Conservation (phyloP, 2,797 vertebrate genomes). For the Ataeniobius toweri region DNA sequence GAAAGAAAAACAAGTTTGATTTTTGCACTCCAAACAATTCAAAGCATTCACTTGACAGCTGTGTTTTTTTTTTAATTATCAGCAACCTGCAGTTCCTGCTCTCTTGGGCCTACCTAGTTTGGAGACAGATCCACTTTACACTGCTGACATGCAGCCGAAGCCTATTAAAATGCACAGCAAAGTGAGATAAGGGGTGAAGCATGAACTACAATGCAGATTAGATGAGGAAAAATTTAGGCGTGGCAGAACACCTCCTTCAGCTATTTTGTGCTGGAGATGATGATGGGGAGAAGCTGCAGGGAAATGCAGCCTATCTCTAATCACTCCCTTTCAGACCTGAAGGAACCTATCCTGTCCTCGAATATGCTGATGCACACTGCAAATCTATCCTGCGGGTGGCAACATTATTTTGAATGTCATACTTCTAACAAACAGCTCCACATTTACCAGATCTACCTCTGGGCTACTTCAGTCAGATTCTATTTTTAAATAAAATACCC, state of each 20-base stretch:
- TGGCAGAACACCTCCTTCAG: conserved; percentile 43
- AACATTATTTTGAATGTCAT: conserved; percentile 37
- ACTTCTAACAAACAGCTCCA: conserved; percentile 11
- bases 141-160: conserved; percentile 26
- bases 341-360: conserved; percentile 22
- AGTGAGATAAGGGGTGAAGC: conserved; percentile 43
- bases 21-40: background rate
- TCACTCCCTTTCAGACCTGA: conserved; percentile 33
- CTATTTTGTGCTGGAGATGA: conserved; percentile 37
- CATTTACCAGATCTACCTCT: conserved; percentile 26
- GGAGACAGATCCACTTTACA: conserved; percentile 17
- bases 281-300: conserved; percentile 18
- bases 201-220: conserved; percentile 32
- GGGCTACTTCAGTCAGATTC: conserved; percentile 36
- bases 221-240: conserved; percentile 35
- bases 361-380: conserved; percentile 25
- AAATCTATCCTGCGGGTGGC: conserved; percentile 27
- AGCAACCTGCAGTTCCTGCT: conserved; percentile 9
- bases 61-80: conserved; percentile 1
- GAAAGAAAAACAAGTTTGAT: conserved; percentile 1
- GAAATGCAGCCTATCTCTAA: conserved; percentile 31
- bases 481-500: conserved; percentile 56
- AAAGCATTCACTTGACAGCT: conserved; percentile 5
- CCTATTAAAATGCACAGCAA: conserved; percentile 45
- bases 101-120: conserved; percentile 13